Evolutionary conservation across 1,140 invertebrate genomes (phyloP), one percentile per base, ranked within the genome.

Genomic region (Megalopta genalis): DNA sequence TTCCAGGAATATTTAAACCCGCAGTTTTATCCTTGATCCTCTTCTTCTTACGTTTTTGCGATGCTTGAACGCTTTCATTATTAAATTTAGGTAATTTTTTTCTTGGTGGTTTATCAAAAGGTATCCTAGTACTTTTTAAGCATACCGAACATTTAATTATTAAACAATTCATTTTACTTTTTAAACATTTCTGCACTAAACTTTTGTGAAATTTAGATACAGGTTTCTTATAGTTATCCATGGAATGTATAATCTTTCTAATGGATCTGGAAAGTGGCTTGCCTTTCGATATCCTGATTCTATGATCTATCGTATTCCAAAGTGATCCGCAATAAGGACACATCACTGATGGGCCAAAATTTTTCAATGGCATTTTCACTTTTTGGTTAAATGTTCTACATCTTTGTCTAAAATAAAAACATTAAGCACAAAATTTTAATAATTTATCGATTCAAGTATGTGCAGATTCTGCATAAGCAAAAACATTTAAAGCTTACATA

Each of bases 311-410:
- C 27, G 86, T 86, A 14, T 39, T 83, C 91, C 91, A 93, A 42
- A 91, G 77, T 32, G 87, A 81, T 63, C 91, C 91, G 68, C 92
- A 93, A 79, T 90, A 72, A n/a, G 76, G 77, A 77, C 92, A 93
- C 87, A 92, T 90, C 6, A 75, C 72, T 21, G 82, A 84, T 1
- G 83, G 70, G 2, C 88, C 88, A 86, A 92, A 92, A 77, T 81
- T 76, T 78, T 88, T 67, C 49, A 90, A 82, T n/a, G 90, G 85
- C 63, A 90, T 65, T 52, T 87, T 80, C 5, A 87, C 21, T 6
- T 42, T 32, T 18, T 79, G 42, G 21, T 62, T 32, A 0, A 87
- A 37, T 52, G 68, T 42, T 75, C 76, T 88, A 76, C 88, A 90
- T 49, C 83, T 80, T 72, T 88, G 60, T 70, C 91, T 93, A 39